phyloP scores from a whole-genome alignment of 2,113 vertebrate genomes.

The Tetrao urogallus region DNA sequence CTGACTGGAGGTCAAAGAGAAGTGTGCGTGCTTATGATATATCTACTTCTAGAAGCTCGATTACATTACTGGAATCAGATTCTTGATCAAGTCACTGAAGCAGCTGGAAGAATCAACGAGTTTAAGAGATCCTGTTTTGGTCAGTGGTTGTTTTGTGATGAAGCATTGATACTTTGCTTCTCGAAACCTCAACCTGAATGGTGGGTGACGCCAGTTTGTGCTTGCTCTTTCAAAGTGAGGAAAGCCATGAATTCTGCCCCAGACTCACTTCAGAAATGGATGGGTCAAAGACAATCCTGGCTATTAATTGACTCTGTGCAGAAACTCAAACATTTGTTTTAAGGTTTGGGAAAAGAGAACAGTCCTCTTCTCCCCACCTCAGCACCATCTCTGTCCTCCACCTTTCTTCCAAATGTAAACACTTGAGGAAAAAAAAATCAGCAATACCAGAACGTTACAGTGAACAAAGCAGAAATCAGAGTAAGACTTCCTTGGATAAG shows the following conservation, averaged over 20 bases:
- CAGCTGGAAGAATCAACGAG: background rate
- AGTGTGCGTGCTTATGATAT: background rate
- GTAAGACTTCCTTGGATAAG: conserved; percentile 28
- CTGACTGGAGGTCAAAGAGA: background rate
- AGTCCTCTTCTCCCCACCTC: background rate
- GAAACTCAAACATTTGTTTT: background rate
- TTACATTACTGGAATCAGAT: background rate
- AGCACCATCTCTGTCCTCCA: background rate
- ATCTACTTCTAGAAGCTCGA: background rate
- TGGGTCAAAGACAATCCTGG: background rate
- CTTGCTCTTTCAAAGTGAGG: background rate
- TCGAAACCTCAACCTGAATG: background rate
- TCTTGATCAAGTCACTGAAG: background rate
- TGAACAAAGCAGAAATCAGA: conserved; percentile 41
- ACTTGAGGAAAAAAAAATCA: background rate
- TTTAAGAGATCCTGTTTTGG: background rate
- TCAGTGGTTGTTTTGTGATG: background rate
- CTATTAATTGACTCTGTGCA: background rate
- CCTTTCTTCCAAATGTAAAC: background rate
- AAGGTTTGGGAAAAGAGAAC: background rate
- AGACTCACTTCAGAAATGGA: background rate
- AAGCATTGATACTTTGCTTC: background rate
- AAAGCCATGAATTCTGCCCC: background rate
- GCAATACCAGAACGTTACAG: background rate
- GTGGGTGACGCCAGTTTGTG: background rate